Conservation (phyloP, 2,888 invertebrate species). For the Norana najaformis region DNA sequence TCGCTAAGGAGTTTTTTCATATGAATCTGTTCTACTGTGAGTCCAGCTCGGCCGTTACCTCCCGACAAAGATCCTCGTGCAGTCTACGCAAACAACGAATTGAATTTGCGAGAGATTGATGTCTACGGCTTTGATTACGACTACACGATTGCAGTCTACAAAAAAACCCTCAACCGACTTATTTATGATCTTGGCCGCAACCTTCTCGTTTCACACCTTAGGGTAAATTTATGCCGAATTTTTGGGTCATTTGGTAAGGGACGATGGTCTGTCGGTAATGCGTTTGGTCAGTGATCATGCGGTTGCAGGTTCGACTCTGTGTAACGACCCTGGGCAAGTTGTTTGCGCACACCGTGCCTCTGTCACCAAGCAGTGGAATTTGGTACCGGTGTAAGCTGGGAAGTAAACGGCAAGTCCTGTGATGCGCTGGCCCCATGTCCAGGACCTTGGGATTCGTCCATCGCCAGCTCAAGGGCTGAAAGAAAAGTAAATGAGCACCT, state of each 20-base stretch:
- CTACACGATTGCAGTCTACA: constrained; percentile 94
- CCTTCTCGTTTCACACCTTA: constrained; percentile 81
- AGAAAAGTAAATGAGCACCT: too few relatives aligned
- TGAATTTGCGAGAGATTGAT: constrained; percentile 85
- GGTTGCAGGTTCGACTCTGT: too few relatives aligned
- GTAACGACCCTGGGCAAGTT: too few relatives aligned
- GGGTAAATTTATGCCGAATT: constrained; percentile 68
- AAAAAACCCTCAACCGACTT: constrained; percentile 82
- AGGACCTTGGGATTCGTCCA: too few relatives aligned
- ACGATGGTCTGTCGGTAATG: too few relatives aligned
- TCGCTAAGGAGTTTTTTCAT: background rate
- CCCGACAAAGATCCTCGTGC: constrained; percentile 70
- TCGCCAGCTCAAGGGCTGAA: too few relatives aligned
- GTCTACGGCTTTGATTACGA: constrained; percentile 98
- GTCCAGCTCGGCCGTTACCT: constrained; percentile 44
- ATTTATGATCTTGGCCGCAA: constrained; percentile 88
- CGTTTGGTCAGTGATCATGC: too few relatives aligned
- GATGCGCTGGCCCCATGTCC: too few relatives aligned
- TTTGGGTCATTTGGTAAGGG: background rate
- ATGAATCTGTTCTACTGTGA: background rate
- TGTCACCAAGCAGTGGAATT: too few relatives aligned
- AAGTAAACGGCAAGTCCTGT: too few relatives aligned
- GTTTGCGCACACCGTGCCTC: too few relatives aligned
- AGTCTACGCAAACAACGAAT: constrained; percentile 94
- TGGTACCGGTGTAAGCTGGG: too few relatives aligned